Percentiles rank a stretch among this genome's conserved stretches.
These are phyloP conservation scores for Burhinus bistriatus DNA, from an alignment of 2,113 vertebrate species.

Conservation along the genomic window DNA sequence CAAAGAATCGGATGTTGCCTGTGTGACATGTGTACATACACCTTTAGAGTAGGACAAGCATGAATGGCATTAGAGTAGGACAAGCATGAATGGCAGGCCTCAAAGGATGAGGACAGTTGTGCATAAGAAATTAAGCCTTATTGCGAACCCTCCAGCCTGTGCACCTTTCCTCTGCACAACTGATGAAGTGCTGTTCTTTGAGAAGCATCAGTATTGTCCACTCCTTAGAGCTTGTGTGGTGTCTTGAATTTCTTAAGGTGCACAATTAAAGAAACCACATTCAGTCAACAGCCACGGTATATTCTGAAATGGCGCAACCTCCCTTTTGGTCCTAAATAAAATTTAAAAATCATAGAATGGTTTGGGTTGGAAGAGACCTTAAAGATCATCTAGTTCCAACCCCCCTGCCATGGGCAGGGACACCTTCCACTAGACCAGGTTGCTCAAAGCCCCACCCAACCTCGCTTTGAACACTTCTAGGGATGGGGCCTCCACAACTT, in stretches of 20 bases:
- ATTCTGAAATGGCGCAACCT: neutral
- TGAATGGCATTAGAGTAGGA: neutral
- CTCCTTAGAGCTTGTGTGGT: neutral
- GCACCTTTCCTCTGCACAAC: neutral
- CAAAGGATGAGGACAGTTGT: neutral
- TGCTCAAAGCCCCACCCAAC: neutral
- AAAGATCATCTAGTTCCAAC: neutral
- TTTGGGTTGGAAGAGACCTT: neutral
- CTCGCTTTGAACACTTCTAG: neutral
- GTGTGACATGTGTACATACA: neutral
- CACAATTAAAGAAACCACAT: neutral
- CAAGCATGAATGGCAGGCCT: fast-evolving
- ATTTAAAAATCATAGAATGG: neutral
- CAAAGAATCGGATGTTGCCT: neutral
- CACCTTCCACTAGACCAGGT: neutral
- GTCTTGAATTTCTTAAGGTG: neutral
- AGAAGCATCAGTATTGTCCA: neutral
- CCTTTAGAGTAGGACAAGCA: neutral
- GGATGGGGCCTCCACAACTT: neutral
- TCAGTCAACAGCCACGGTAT: neutral
- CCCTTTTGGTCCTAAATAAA: neutral
- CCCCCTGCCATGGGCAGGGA: neutral
- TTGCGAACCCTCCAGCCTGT: neutral
- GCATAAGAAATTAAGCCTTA: neutral
- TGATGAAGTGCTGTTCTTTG: neutral